These are phyloP conservation scores for Eueremaeus valkanovi DNA, from an alignment of 2,888 invertebrate genomes.

Conservation along the genomic window DNA sequence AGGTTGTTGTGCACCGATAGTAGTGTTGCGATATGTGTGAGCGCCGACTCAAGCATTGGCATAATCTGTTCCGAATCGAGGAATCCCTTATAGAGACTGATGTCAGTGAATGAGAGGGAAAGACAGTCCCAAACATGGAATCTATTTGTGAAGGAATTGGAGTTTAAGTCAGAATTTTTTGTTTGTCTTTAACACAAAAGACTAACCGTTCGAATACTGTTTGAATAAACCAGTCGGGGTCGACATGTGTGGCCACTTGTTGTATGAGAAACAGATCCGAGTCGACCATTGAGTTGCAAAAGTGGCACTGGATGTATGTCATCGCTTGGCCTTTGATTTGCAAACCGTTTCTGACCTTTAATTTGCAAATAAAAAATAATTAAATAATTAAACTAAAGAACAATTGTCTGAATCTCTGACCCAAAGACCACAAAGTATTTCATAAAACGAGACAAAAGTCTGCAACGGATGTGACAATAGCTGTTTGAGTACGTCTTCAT, in stretches of 20 bases:
- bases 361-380: too few relatives aligned
- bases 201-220: constrained; percentile 79
- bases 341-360: constrained; percentile 90
- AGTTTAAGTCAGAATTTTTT: too few relatives aligned
- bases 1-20: constrained; percentile 77
- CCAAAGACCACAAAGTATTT: constrained; percentile 91
- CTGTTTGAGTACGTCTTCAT: constrained; percentile 66
- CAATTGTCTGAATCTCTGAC: too few relatives aligned
- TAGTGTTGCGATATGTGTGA: constrained; percentile 83
- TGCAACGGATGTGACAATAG: constrained; percentile 86
- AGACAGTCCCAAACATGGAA: constrained; percentile 81
- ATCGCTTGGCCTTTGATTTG: constrained; percentile 98
- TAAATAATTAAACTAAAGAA: too few relatives aligned
- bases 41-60: constrained; percentile 84
- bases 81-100: constrained; percentile 53
- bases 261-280: constrained; percentile 93
- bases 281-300: constrained; percentile 98
- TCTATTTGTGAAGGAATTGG: constrained; percentile 41
- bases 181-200: too few relatives aligned
- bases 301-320: constrained; percentile 98
- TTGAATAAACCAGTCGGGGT: constrained; percentile 73
- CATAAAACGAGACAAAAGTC: constrained; percentile 89
- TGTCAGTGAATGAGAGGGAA: constrained; percentile 47
- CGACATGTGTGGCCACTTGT: constrained; percentile 82
- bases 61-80: constrained; percentile 76